Evolutionary conservation across 1,140 invertebrate species (phyloP).

Genomic region (Rhopalosiphum padi): DNA sequence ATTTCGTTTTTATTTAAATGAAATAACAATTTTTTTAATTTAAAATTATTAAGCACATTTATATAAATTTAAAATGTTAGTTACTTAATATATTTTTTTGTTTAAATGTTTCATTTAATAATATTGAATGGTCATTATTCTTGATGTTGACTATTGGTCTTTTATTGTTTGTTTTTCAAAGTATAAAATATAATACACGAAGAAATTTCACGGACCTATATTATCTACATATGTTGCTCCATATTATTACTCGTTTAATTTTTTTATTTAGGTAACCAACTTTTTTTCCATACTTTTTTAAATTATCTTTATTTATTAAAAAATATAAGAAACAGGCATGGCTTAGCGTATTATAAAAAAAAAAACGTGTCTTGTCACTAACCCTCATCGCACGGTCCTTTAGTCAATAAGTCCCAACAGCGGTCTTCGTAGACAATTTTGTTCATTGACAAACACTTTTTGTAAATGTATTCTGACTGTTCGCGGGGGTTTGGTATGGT

Average conservation of each 20-base stretch:
- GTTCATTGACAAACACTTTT: constrained; percentile 30
- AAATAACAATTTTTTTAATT: no score
- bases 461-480: background rate
- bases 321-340: background rate
- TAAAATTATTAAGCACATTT: no score
- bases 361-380: background rate
- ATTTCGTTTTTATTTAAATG: no score
- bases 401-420: constrained; percentile 53
- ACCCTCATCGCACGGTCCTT: constrained; percentile 48
- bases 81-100: no score
- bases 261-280: background rate
- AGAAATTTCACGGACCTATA: background rate
- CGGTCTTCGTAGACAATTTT: background rate
- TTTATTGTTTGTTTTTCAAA: background rate
- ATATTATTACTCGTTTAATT: background rate
- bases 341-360: background rate
- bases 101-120: no score
- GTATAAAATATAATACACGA: background rate
- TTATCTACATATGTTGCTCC: background rate
- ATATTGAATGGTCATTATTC: no score
- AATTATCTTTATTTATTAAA: background rate
- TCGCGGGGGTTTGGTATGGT: background rate
- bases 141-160: background rate
- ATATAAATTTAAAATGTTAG: no score
- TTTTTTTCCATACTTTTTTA: background rate